Percentiles rank a stretch among this genome's conserved stretches.
Conservation (phyloP, 2,797 vertebrate species). For the Enteromius afrohamiltoni region DNA sequence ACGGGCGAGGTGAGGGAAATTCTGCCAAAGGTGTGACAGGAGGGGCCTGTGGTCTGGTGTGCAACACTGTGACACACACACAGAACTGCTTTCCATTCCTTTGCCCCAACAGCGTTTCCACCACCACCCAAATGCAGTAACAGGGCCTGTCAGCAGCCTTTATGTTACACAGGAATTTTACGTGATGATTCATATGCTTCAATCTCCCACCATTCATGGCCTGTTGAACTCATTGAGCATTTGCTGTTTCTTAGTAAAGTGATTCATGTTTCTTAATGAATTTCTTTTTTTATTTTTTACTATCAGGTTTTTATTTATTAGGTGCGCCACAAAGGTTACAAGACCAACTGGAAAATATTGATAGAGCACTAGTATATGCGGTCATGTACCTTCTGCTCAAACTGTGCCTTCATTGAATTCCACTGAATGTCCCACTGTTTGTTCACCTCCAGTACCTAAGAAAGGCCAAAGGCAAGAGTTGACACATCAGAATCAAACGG, state of each 20-base stretch:
- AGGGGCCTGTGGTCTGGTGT: conserved; percentile 69
- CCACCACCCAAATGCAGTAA: background rate
- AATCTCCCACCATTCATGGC: conserved; percentile 34
- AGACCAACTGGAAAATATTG: conserved; percentile 41
- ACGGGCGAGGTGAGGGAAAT: conserved; percentile 79
- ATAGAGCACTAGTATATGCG: background rate
- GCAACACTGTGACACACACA: conserved; percentile 67
- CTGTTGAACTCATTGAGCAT: conserved; percentile 8
- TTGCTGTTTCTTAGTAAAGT: conserved; percentile 35
- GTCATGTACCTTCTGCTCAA: conserved; percentile 92
- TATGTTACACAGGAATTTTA: conserved; percentile 21
- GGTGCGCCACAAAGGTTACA: conserved; percentile 45
- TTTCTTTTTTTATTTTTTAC: conserved; percentile 13
- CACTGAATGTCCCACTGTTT: conserved; percentile 99
- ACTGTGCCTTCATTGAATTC: conserved; percentile 97
- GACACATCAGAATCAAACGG: background rate
- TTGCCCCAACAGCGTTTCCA: conserved; percentile 48
- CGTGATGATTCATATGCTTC: conserved; percentile 18
- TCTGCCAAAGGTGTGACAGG: conserved; percentile 74
- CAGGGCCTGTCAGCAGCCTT: conserved; percentile 37
- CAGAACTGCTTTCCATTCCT: conserved; percentile 71
- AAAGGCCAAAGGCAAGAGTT: conserved; percentile 18
- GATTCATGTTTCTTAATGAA: conserved; percentile 26
- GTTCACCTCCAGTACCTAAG: conserved; percentile 96
- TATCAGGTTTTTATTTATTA: no score